Conservation (phyloP, 2,113 vertebrate species). For the Equus quagga region DNA sequence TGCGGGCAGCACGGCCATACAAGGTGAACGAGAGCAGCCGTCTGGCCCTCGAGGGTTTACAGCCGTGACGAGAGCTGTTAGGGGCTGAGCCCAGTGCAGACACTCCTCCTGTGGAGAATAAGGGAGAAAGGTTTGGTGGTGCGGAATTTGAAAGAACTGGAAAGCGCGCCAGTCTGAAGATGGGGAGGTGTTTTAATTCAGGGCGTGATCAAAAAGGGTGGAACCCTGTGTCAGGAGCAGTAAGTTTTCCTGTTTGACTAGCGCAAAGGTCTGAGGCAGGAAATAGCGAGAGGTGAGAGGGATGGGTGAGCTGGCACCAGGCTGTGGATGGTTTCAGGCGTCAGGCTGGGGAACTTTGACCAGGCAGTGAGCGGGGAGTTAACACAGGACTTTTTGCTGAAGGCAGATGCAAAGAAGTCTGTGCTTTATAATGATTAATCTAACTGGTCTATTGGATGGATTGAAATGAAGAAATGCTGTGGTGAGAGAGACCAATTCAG, state of each 20-base stretch:
- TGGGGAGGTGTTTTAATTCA: background rate
- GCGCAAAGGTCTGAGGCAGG: background rate
- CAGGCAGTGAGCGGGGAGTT: background rate
- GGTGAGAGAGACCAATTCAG: conserved; percentile 14
- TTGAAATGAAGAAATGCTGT: background rate
- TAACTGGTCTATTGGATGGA: background rate
- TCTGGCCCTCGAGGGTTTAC: background rate
- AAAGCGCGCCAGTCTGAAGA: background rate
- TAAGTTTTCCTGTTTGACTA: background rate
- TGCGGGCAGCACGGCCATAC: background rate
- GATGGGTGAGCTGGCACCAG: background rate
- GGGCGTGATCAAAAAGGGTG: background rate
- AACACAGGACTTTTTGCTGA: background rate
- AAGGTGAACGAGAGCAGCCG: background rate
- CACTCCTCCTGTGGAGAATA: background rate
- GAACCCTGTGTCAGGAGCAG: background rate
- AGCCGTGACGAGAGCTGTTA: background rate
- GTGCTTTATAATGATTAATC: background rate
- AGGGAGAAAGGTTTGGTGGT: background rate
- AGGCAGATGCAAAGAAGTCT: background rate
- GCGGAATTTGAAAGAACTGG: background rate
- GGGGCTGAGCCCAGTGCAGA: background rate
- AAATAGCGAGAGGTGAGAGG: background rate
- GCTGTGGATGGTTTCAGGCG: background rate
- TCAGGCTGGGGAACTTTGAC: background rate